Evolutionary conservation across 1,140 invertebrate genomes (phyloP).

Genomic region (Brachionus koreanus): DNA sequence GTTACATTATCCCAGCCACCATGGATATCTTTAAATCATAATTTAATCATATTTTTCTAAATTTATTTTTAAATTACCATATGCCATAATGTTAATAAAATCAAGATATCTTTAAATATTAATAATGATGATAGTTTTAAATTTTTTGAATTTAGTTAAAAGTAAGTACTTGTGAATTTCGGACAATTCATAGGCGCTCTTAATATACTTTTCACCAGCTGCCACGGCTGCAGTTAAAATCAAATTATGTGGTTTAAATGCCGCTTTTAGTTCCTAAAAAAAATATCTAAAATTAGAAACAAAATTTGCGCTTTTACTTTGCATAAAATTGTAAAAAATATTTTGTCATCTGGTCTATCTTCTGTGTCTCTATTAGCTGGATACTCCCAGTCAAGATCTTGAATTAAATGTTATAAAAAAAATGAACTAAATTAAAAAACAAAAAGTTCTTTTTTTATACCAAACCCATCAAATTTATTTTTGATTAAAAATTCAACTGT

Average conservation of each 20-base stretch:
- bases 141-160: constrained; percentile 63
- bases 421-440: too few relatives aligned
- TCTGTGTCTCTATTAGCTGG: constrained; percentile 46
- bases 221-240: constrained; percentile 48
- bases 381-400: constrained; percentile 73
- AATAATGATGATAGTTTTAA: constrained; percentile 61
- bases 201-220: constrained; percentile 46
- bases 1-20: constrained; percentile 43
- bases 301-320: background rate
- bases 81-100: constrained; percentile 84
- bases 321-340: constrained; percentile 66
- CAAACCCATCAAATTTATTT: constrained; percentile 85
- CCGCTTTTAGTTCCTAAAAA: constrained; percentile 17
- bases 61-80: constrained; percentile 65
- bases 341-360: constrained; percentile 48
- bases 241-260: constrained; percentile 45
- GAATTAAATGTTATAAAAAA: too few relatives aligned
- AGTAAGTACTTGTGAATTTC: constrained; percentile 72
- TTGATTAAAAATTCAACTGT: constrained; percentile 79
- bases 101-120: constrained; percentile 69
- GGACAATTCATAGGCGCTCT: constrained; percentile 70
- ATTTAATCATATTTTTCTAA: background rate
- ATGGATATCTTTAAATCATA: constrained; percentile 49
- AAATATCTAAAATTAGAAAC: background rate
- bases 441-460: background rate